Base-by-base conservation (phyloP, 2,797 vertebrate genomes). In the Thunnus albacares region DNA sequence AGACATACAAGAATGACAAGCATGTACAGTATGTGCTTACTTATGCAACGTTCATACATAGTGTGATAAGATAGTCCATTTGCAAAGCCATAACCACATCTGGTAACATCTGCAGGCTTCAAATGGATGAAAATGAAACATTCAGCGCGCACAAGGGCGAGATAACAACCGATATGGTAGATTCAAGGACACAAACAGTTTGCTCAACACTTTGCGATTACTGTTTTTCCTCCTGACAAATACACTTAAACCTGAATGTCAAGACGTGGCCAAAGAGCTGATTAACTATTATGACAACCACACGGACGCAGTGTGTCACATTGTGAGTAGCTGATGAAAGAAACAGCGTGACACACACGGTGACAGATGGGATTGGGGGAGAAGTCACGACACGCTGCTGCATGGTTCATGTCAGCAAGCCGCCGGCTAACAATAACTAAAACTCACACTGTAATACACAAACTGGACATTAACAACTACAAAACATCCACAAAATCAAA, bases 321-420 rank as follows among this genome's bases (percentile, higher is more conserved):
- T 8, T 60, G n/a, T 6, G 15, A 53, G 52, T 35, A 53, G 45
- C 35, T 33, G 80, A 68, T 71, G 20, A 56, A 12, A 71, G 15
- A 62, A 60, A 77, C 5, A 35, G 3, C 5, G 28, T 68, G 47
- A 68, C 58, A 13, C 10, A 28, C 1, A n/a, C 15, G 9, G 2
- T 18, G 30, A 78, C 83, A 83, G 71, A 72, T 86, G 72, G 71
- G 59, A n/a, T 2, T 7, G 55, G 26, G 20, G 30, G 47, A 11
- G 30, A n/a, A 84, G 80, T 88, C 90, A 89, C 82, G 81, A 90
- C 67, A 82, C 22, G 43, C 53, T 75, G 43, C 62, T 41, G 60
- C 7, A 20, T 26, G 33, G 69, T 20, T 77, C 5, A 47, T 38
- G 43, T 77, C 22, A 66, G 38, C 67, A n/a, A 65, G 3, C 6